Conservation (phyloP, 2,888 invertebrate species). For the Drosophila helvetica region DNA sequence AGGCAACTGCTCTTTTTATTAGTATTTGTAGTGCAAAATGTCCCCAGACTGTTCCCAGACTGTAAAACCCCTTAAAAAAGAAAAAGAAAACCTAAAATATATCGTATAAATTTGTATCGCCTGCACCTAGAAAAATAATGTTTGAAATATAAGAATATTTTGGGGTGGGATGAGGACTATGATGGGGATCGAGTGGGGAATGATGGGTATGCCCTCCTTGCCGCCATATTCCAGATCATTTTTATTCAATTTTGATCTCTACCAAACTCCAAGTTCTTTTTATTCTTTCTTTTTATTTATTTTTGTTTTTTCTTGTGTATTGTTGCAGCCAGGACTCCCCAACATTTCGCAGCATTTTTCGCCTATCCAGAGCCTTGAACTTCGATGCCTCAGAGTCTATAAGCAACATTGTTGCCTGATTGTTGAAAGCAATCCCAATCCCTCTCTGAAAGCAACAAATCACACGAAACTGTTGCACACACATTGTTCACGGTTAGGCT, state of each 20-base stretch:
- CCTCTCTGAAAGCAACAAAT: conserved; percentile 73
- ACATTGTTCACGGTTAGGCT: conserved; percentile 66
- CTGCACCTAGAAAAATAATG: conserved; percentile 11
- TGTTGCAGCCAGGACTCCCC: conserved; percentile 1
- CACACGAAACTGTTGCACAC: conserved; percentile 63
- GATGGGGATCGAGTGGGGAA: no score
- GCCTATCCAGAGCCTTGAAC: conserved; percentile 18
- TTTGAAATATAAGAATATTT: background rate
- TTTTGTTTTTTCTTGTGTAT: background rate
- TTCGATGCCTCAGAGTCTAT: conserved; percentile 56
- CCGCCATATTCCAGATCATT: no score
- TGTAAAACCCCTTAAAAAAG: background rate
- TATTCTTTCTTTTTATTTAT: background rate
- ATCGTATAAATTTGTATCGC: conserved; percentile 37
- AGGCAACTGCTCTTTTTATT: background rate
- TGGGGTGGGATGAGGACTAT: no score
- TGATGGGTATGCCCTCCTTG: no score
- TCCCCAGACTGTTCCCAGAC: background rate
- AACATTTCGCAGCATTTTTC: conserved; percentile 15
- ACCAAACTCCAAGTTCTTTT: no score
- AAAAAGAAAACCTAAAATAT: conserved; percentile 5
- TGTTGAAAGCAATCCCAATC: conserved; percentile 28
- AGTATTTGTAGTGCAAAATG: background rate
- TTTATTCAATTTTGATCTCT: no score
- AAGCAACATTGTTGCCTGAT: conserved; percentile 74